Percentiles rank a stretch among this genome's conserved stretches.
These are phyloP conservation scores for Rousettus leschenaultii DNA, from an alignment of 2,113 vertebrate species.

Conservation along the genomic window DNA sequence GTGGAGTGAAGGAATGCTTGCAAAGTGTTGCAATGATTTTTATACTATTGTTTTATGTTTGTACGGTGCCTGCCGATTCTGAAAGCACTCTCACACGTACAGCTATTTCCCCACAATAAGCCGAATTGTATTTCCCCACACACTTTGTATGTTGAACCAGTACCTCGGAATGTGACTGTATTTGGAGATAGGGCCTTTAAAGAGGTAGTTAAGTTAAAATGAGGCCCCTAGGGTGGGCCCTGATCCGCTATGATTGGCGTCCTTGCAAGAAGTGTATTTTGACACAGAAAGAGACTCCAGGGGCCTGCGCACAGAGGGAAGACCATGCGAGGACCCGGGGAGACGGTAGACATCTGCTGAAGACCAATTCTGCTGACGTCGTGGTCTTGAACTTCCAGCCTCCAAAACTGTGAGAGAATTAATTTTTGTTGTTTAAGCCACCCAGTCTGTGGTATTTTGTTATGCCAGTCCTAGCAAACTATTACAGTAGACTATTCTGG, in stretches of 20 bases:
- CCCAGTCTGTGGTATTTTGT: background rate
- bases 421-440: background rate
- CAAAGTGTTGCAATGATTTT: background rate
- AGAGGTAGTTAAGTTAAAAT: background rate
- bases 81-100: background rate
- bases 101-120: background rate
- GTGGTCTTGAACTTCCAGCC: background rate
- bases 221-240: background rate
- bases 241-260: background rate
- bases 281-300: too few species aligned
- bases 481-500: background rate
- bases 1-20: accelerated
- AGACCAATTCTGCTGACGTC: background rate
- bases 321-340: background rate
- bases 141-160: background rate
- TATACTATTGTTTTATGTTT: too few species aligned
- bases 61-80: background rate
- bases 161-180: background rate
- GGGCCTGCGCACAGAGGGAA: background rate
- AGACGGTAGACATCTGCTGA: background rate
- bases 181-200: background rate
- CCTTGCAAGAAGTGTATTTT: background rate
- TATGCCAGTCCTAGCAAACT: background rate
- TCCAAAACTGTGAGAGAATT: background rate
- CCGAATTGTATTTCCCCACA: background rate